These are phyloP conservation scores for Meliscaeva auricollis DNA, from an alignment of 2,888 invertebrate genomes.

Conservation along the genomic window DNA sequence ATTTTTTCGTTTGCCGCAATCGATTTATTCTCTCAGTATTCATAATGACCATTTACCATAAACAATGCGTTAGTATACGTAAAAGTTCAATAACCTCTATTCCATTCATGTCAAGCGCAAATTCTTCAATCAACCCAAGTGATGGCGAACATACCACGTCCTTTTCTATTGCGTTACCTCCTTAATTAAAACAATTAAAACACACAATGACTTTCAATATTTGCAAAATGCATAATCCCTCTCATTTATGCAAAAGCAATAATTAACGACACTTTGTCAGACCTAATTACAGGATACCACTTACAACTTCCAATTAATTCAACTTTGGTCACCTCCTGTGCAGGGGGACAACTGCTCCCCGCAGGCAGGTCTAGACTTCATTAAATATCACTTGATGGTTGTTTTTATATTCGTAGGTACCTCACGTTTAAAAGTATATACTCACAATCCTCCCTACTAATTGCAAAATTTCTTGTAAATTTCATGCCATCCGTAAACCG, in stretches of 20 bases:
- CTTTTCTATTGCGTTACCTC: not conserved
- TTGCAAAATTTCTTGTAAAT: conserved; percentile 21
- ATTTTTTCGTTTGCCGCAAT: too few relatives aligned
- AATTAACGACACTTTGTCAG: conserved; percentile 51
- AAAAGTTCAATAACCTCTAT: conserved; percentile 10
- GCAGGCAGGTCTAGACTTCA: conserved; percentile 42
- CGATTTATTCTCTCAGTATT: too few relatives aligned
- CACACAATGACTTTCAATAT: conserved; percentile 19
- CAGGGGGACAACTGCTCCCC: not conserved
- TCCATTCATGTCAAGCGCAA: too few relatives aligned
- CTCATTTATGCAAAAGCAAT: conserved; percentile 23
- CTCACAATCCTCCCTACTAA: not conserved
- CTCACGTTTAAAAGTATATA: not conserved
- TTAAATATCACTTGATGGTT: conserved; percentile 18
- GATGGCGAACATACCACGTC: not conserved
- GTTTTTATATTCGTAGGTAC: not conserved
- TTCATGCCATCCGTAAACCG: not conserved
- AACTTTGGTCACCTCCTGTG: not conserved
- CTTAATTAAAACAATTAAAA: conserved; percentile 13
- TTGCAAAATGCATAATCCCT: not conserved
- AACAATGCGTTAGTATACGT: too few relatives aligned
- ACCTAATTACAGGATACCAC: conserved; percentile 50
- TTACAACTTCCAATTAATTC: conserved; percentile 52
- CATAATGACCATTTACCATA: too few relatives aligned
- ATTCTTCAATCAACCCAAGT: conserved; percentile 5